Evolutionary conservation across 2,797 vertebrate species (phyloP).

Genomic region (Rhadinocentrus ornatus): DNA sequence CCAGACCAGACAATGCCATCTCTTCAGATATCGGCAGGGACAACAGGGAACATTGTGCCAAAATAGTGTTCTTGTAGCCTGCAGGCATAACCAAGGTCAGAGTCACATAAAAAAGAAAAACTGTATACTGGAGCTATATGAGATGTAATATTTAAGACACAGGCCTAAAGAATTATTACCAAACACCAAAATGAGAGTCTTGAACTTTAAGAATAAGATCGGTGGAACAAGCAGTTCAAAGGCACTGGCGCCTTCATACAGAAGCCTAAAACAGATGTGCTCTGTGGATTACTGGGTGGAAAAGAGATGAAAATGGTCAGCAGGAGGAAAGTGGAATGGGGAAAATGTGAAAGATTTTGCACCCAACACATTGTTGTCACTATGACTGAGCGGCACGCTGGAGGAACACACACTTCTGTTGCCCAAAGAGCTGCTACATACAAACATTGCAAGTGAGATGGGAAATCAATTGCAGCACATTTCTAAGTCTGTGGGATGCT

Average conservation of each 20-base stretch:
- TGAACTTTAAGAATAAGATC: conserved; percentile 43
- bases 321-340: conserved; percentile 22
- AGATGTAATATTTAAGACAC: conserved; percentile 48
- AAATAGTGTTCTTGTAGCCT: conserved; percentile 55
- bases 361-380: conserved; percentile 12
- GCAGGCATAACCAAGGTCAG: conserved; percentile 60
- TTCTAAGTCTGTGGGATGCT: conserved; percentile 26
- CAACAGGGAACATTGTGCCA: conserved; percentile 54
- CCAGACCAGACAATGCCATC: conserved; percentile 62
- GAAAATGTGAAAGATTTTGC: conserved; percentile 28
- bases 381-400: conserved; percentile 19
- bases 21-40: conserved; percentile 66
- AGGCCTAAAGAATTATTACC: conserved; percentile 63
- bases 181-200: conserved; percentile 49
- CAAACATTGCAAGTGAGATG: conserved; percentile 41
- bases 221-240: conserved; percentile 65
- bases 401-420: conserved; percentile 43
- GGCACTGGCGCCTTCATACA: conserved; percentile 31
- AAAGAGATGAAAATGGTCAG: conserved; percentile 42
- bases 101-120: conserved; percentile 45
- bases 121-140: conserved; percentile 29
- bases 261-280: conserved; percentile 75
- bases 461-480: conserved; percentile 44
- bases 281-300: conserved; percentile 57
- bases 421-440: conserved; percentile 65